Conservation (phyloP, 2,888 invertebrate species). For the Tetragonisca angustula region DNA sequence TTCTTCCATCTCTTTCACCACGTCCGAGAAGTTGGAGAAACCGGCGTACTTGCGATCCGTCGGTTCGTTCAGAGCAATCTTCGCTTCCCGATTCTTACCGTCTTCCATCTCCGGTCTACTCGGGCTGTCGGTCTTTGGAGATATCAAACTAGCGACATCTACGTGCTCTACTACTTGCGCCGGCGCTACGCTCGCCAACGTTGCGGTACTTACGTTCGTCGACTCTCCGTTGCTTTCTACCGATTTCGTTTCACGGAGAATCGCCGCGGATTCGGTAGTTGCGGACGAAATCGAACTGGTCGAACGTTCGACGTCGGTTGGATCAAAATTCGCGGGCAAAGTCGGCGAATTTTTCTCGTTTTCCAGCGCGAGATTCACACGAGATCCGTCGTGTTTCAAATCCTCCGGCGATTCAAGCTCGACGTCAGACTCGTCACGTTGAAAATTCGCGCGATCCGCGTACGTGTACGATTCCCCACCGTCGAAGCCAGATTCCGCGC, state of each 20-base stretch:
- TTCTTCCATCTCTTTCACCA: slow-evolving; percentile 68
- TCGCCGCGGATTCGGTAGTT: not conserved
- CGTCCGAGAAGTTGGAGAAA: slow-evolving; percentile 42
- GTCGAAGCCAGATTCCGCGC: no score
- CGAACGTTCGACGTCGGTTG: not conserved
- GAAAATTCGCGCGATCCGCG: no score
- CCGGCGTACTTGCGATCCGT: slow-evolving; percentile 10
- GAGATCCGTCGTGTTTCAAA: not conserved
- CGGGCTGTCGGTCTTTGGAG: not conserved
- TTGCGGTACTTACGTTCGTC: slow-evolving; percentile 55
- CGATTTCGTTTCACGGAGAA: not conserved
- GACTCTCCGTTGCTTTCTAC: not conserved
- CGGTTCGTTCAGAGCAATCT: not conserved
- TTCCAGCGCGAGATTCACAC: not conserved
- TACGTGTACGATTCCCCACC: no score
- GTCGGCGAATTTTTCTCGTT: not conserved
- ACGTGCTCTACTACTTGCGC: not conserved
- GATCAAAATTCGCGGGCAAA: not conserved
- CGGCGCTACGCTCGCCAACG: slow-evolving; percentile 11
- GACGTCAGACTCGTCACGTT: no score
- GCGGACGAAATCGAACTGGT: not conserved
- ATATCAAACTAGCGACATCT: not conserved
- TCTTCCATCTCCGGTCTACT: not conserved
- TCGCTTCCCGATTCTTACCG: not conserved
- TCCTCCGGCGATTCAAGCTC: not conserved